Evolutionary conservation across 2,888 invertebrate genomes (phyloP), one percentile per base, ranked within the genome.

Genomic region (Actias luna): DNA sequence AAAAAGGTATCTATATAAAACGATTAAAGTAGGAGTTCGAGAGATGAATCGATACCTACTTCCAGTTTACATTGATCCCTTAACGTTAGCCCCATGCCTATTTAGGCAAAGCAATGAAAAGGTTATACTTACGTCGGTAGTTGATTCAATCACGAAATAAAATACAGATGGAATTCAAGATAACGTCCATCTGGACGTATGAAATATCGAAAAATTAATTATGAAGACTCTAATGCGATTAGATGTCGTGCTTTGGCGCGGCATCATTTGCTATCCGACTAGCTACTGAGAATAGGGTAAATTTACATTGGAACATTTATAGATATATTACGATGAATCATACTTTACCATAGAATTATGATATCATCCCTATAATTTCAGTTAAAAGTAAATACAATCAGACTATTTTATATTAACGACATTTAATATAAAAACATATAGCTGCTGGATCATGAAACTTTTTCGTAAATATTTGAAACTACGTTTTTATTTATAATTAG

Each of bases 171-270:
- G 76, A 77, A 72, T 70, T 69, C 67, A 60, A 79, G 88, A 89
- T 88, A 87, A 83, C 77, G 87, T 87, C 88, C 77, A 84, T 87
- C 86, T 85, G 70, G 72, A 73, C 73, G 77, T 81, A 85, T 85
- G 83, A 85, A 86, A 87, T 85, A 85, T 87, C 83, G 76, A 82
- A 78, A 84, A 86, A 86, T 86, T 87, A 88, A 87, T 88, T 88
- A 88, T 83, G 82, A 80, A 82, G 79, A 82, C 79, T n/a, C 79
- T 87, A 86, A 87, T 87, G 80, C 84, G 87, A 87, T 87, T 86
- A 88, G 82, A 80, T 85, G 86, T 85, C 85, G 75, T 72, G 73
- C 79, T 75, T 80, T 78, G 83, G 77, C 69, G 78, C 82, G 74
- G 85, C 84, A 84, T 80, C 80, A 76, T 81, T 84, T 85, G 83